phyloP scores from a whole-genome alignment of 2,113 vertebrate genomes.

The Carassius gibelio region DNA sequence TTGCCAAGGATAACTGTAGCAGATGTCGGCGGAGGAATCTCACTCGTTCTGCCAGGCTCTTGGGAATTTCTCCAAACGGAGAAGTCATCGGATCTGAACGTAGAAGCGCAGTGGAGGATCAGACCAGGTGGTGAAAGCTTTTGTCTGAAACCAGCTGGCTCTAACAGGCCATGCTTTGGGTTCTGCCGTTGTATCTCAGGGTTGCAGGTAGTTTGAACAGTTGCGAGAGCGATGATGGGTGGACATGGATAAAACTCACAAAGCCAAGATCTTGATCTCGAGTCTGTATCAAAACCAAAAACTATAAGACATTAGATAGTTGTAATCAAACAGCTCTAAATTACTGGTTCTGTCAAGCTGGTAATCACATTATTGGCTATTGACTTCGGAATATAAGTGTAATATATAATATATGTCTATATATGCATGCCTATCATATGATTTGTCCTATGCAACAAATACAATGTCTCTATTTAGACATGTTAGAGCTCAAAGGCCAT shows the following conservation, averaged over 20 bases:
- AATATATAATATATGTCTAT: too few relatives aligned
- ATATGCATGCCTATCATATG: too few relatives aligned
- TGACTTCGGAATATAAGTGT: too few relatives aligned
- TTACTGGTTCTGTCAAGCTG: neutral
- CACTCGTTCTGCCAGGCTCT: slow-evolving; percentile 55
- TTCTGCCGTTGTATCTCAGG: slow-evolving; percentile 11
- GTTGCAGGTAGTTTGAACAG: slow-evolving; percentile 21
- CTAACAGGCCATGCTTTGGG: slow-evolving; percentile 23
- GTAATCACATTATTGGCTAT: neutral
- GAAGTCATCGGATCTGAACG: slow-evolving; percentile 35
- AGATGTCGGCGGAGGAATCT: slow-evolving; percentile 57
- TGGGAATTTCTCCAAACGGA: slow-evolving; percentile 51
- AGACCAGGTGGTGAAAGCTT: slow-evolving; percentile 51
- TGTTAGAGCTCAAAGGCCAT: neutral
- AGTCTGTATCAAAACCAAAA: slow-evolving; percentile 24
- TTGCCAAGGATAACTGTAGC: slow-evolving; percentile 59
- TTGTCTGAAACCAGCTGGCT: slow-evolving; percentile 53
- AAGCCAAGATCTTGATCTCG: neutral
- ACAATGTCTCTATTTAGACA: neutral
- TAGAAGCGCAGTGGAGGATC: neutral
- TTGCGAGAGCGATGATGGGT: slow-evolving; percentile 8
- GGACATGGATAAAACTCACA: slow-evolving; percentile 28
- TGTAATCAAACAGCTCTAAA: neutral
- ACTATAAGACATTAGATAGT: slow-evolving; percentile 31
- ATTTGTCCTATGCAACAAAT: too few relatives aligned